These are phyloP conservation scores for Zeugodacus cucurbitae DNA, from an alignment of 1,140 invertebrate species.

Conservation along the genomic window DNA sequence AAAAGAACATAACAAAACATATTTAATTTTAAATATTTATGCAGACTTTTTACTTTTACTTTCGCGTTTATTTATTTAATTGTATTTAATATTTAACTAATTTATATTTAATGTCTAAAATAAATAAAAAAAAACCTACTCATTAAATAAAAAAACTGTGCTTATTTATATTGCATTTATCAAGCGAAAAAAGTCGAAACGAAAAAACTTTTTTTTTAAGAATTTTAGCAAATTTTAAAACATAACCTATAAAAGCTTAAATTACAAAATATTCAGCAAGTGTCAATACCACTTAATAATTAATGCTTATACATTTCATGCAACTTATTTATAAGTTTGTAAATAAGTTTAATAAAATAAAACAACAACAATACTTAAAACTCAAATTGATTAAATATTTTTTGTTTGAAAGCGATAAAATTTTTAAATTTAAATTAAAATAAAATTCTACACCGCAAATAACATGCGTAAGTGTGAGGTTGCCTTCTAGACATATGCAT, in stretches of 20 bases:
- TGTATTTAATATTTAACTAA: constrained; percentile 36
- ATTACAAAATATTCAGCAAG: neutral
- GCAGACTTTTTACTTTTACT: neutral
- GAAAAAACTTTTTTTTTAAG: constrained; percentile 34
- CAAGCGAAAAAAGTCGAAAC: constrained; percentile 25
- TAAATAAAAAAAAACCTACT: neutral
- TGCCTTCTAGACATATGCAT: neutral
- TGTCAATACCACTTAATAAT: too few species aligned
- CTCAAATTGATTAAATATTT: neutral
- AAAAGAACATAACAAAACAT: neutral
- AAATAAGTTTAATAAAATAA: neutral
- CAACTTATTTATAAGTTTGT: neutral
- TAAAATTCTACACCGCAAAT: too few species aligned
- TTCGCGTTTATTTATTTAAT: constrained; percentile 8
- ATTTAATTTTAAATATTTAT: constrained; percentile 41
- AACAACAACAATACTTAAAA: neutral
- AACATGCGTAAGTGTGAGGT: neutral
- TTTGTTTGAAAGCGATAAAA: too few species aligned
- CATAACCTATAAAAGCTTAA: constrained; percentile 20
- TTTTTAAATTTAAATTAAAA: too few species aligned
- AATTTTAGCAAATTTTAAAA: constrained; percentile 42
- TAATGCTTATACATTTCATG: neutral
- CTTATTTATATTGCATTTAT: constrained; percentile 52
- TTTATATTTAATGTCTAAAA: constrained; percentile 17
- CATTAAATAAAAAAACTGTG: constrained; percentile 40